Evolutionary conservation across 2,888 invertebrate genomes (phyloP), one percentile per base, ranked within the genome.

Genomic region (Patella pellucida): DNA sequence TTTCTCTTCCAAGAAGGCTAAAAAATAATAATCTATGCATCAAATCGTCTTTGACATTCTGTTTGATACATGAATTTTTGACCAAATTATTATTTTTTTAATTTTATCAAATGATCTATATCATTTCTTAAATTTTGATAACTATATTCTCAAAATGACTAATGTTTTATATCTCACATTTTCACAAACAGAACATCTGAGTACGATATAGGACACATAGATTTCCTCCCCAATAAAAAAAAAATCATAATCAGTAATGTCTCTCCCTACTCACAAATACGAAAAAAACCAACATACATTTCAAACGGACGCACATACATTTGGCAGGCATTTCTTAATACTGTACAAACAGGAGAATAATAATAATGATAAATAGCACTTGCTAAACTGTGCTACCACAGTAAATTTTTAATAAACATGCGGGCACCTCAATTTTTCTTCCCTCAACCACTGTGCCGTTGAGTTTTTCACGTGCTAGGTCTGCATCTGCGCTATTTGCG

Each of bases 401-500:
- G 85, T 84, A 84, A 81, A 84, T 85, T 83, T 86, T 87, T 84
- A 85, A 81, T 83, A 41, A 83, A 82, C 87, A 87, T 87, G 87
- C 87, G 86, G 86, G 87, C 91, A 98, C 98, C 97, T 99, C 99
- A 95, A 99, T 98, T 95, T 99, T 99, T 95, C 99, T 96, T 95
- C 99, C 99, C 96, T 99, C 99, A 95, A 99, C 98, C 96, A 98
- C 97, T 94, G 98, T 97, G 95, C 98, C 98, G 95, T 99, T 98
- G 94, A 99, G 96, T 95, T 98, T 97, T 95, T 98, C 98, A 95
- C 99, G 97, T 96, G 99, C 99, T 95, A 97, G 96, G 95, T 99
- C 99, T 94, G 99, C 99, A 95, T 99, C 99, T 94, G 96, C 96
- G 95, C 97, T 97, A 96, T 97, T 97, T 95, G 98, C 98, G 97